Evolutionary conservation across 2,888 invertebrate species (phyloP).

Genomic region (Candidula unifasciata): DNA sequence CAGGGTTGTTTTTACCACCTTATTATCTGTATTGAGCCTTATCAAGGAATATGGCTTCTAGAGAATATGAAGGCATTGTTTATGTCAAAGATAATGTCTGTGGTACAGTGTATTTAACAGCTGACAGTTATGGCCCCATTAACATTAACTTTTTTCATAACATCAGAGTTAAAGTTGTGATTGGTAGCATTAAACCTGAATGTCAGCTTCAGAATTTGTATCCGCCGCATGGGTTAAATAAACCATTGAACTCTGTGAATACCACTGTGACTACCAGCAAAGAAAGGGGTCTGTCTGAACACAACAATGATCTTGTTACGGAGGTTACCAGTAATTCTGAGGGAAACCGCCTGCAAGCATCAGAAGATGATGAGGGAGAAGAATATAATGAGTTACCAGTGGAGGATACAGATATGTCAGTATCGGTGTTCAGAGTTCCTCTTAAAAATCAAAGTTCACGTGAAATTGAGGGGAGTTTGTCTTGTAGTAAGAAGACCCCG

Average conservation of each 20-base stretch:
- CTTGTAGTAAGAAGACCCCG: no score
- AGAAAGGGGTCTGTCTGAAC: not conserved
- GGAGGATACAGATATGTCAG: not conserved
- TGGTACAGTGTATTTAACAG: slow-evolving; percentile 29
- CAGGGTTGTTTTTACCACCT: no score
- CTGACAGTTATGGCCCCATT: slow-evolving; percentile 13
- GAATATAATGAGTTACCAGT: not conserved
- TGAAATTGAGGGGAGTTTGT: not conserved
- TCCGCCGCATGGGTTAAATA: not conserved
- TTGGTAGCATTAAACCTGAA: not conserved
- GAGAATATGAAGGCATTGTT: slow-evolving; percentile 9
- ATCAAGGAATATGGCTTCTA: slow-evolving; percentile 5
- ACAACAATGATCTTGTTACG: not conserved
- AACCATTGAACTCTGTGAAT: not conserved
- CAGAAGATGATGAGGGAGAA: no score
- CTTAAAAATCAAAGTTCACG: not conserved
- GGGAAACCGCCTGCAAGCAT: not conserved
- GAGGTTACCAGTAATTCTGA: no score
- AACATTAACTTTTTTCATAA: not conserved
- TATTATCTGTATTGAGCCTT: no score
- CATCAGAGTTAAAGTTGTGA: not conserved
- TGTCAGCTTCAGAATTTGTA: not conserved
- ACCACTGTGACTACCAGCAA: no score
- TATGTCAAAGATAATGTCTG: not conserved
- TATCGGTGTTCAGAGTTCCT: not conserved